Percentiles rank a stretch among this genome's conserved stretches.
Conservation (phyloP, 2,888 invertebrate genomes). For the Dioctria rufipes region DNA sequence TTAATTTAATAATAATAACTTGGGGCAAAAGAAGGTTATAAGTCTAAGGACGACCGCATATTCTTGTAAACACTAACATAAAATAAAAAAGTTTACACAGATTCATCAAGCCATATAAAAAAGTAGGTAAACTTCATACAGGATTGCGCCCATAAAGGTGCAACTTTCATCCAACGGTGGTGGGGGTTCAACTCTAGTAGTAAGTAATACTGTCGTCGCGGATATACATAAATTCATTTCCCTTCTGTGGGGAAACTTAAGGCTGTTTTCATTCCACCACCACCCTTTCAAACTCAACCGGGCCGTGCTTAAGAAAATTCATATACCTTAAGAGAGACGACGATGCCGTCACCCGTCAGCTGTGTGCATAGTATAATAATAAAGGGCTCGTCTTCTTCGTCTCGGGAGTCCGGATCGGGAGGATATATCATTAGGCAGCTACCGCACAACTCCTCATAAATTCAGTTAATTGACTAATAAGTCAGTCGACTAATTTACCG, state of each 20-base stretch:
- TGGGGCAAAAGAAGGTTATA: too few relatives aligned
- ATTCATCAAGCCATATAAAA: constrained; percentile 34
- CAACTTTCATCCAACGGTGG: not conserved
- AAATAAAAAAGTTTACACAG: constrained; percentile 33
- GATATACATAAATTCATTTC: constrained; percentile 28
- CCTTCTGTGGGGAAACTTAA: constrained; percentile 26
- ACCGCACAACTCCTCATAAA: constrained; percentile 54
- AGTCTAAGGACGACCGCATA: not conserved
- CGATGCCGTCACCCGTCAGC: constrained; percentile 43
- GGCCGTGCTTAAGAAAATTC: constrained; percentile 21
- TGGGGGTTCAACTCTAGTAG: not conserved
- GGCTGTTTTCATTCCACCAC: constrained; percentile 4
- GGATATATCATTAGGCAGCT: constrained; percentile 43
- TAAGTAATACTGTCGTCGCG: not conserved
- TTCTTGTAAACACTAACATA: constrained; percentile 28
- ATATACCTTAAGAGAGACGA: constrained; percentile 15
- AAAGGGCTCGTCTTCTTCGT: constrained; percentile 34
- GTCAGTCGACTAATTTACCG: constrained; percentile 56
- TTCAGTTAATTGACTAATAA: constrained; percentile 58
- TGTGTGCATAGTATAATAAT: constrained; percentile 39
- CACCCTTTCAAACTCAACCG: not conserved
- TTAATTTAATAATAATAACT: constrained; percentile 31
- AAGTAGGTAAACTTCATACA: not conserved
- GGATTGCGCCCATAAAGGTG: constrained; percentile 10
- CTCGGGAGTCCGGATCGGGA: not conserved